Conservation (phyloP, 2,888 invertebrate species). For the Tetragnatha montana region DNA sequence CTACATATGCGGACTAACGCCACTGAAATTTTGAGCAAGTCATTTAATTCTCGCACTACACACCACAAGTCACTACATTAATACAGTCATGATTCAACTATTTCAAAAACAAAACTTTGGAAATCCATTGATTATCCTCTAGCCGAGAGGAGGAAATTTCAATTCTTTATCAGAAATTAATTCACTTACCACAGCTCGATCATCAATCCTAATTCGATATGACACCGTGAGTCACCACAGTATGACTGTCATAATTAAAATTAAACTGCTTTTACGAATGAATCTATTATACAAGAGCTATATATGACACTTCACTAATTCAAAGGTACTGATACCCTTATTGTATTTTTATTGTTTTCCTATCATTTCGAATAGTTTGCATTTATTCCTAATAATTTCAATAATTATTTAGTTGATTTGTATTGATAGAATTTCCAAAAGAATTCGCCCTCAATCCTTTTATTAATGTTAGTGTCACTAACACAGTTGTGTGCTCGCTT, state of each 20-base stretch:
- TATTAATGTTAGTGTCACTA: too few species aligned
- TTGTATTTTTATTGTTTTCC: not conserved
- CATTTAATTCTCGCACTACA: too few species aligned
- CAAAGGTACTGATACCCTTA: not conserved
- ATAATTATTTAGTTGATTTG: not conserved
- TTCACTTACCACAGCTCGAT: not conserved
- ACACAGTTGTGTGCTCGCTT: too few species aligned
- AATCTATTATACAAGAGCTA: not conserved
- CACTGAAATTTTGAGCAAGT: too few species aligned
- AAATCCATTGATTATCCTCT: too few species aligned
- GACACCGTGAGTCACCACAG: not conserved
- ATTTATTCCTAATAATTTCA: too few species aligned
- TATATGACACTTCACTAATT: not conserved
- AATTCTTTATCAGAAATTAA: not conserved
- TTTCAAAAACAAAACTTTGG: too few species aligned
- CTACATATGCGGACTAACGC: too few species aligned
- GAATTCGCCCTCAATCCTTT: not conserved
- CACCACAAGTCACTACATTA: too few species aligned
- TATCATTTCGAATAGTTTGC: too few species aligned
- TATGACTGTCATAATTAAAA: not conserved
- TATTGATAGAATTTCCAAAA: not conserved
- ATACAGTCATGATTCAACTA: too few species aligned
- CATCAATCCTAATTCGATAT: not conserved
- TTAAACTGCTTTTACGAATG: not conserved
- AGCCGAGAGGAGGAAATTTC: not conserved